Base-by-base conservation (phyloP, 2,888 invertebrate genomes). In the Eupithecia pulchellata region DNA sequence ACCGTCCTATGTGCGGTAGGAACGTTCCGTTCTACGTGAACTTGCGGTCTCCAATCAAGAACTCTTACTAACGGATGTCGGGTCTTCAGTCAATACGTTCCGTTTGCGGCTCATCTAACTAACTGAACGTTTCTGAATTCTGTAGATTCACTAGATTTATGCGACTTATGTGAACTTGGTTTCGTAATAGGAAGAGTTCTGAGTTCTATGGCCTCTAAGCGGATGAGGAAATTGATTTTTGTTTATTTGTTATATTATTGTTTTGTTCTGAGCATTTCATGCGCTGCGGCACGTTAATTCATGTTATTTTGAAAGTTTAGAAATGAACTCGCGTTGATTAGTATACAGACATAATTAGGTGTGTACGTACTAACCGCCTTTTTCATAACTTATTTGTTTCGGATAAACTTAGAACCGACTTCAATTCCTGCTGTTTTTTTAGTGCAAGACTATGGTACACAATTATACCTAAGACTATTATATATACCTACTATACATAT, bases 11-110 rank as follows among this genome's bases (percentile, higher is more conserved):
- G 30, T 34, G 25, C 27, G 20, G 32, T 34, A 34, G 13, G 20
- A 64, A 55, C 64, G 64, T 64, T 47, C 29, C 47, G 47, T 30
- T 25, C 13, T 20, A 52, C 52, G 52, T 52, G 52, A 52, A 11
- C 52, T 47, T 29, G 42, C 34, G 47, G 32, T 55, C 52, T 64
- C 52, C 64, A 64, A 64, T 64, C 52, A 64, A 34, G 52, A 64
- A 55, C 52, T 64, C 64, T 64, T 64, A 39, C 52, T 25, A 20
- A 55, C 52, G 32, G 52, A 55, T 52, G 52, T 55, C 55, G 32
- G 63, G 39, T 64, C 47, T 69, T 62, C 30, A 69, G 52, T 20
- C 64, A 58, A 69, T 66, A 70, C 66, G 61, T 27, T 66, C 36
- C 52, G 52, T 52, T 52, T 25, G 13, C 47, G 20, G 47, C 47